These are phyloP conservation scores for Hypothenemus hampei DNA, from an alignment of 1,140 invertebrate genomes.

Conservation along the genomic window DNA sequence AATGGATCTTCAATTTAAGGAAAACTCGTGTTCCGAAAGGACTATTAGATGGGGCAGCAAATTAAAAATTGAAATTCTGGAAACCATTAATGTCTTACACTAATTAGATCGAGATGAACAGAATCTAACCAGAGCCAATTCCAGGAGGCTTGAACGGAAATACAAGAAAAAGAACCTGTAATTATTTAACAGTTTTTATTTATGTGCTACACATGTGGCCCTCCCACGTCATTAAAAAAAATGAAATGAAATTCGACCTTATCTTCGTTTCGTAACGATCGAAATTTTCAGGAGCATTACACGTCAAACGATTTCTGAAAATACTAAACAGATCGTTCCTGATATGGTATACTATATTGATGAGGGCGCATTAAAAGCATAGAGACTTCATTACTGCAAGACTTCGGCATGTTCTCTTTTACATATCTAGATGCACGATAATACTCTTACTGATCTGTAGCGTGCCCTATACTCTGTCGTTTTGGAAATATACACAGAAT, in stretches of 20 bases:
- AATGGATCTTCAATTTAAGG: background rate
- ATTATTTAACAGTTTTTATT: too few species aligned
- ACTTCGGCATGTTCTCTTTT: slow-evolving; percentile 23
- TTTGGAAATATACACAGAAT: slow-evolving; percentile 21
- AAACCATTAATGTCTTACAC: slow-evolving; percentile 1
- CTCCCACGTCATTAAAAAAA: too few species aligned
- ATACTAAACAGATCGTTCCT: background rate
- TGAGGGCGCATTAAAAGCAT: slow-evolving; percentile 22
- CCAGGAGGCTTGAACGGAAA: background rate
- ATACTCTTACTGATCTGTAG: slow-evolving; percentile 23
- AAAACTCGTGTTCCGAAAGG: background rate
- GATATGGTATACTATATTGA: slow-evolving; percentile 14
- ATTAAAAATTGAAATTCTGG: background rate
- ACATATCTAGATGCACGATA: slow-evolving; percentile 27
- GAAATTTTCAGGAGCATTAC: background rate
- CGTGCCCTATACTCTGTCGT: slow-evolving; percentile 20
- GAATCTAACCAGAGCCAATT: background rate
- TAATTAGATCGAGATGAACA: background rate
- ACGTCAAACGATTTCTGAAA: background rate
- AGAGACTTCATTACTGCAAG: slow-evolving; percentile 22
- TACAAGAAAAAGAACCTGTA: too few species aligned
- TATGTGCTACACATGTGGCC: too few species aligned
- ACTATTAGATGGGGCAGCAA: too few species aligned
- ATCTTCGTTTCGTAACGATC: background rate
- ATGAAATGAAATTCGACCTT: too few species aligned